phyloP scores from a whole-genome alignment of 2,888 invertebrate species.

The Leptopilina myrica region DNA sequence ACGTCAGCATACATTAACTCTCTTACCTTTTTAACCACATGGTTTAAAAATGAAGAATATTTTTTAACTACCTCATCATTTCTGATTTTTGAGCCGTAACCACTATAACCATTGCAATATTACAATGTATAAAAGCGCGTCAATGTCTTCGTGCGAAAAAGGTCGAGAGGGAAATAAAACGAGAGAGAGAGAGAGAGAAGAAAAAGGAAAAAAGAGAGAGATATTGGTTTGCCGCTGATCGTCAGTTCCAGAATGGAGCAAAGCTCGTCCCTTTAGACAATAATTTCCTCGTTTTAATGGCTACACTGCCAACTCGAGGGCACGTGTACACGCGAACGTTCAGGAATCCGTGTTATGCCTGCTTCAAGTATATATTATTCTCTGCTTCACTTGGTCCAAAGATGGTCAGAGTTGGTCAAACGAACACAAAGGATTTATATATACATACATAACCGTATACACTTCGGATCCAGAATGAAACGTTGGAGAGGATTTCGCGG shows the following conservation, averaged over 20 bases:
- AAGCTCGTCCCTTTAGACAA: slow-evolving; percentile 45
- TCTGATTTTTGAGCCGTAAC: slow-evolving; percentile 31
- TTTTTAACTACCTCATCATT: slow-evolving; percentile 28
- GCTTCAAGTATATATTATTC: slow-evolving; percentile 13
- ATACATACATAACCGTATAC: not conserved
- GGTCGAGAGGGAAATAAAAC: not conserved
- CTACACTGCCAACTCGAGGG: slow-evolving; percentile 49
- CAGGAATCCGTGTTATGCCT: slow-evolving; percentile 50
- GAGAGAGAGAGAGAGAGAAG: too few species aligned
- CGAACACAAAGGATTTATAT: not conserved
- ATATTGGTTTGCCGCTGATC: slow-evolving; percentile 29
- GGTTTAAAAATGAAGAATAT: slow-evolving; percentile 27
- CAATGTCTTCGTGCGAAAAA: slow-evolving; percentile 32
- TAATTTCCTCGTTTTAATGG: slow-evolving; percentile 52
- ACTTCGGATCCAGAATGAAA: not conserved
- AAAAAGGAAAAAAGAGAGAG: too few species aligned
- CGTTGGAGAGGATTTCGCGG: slow-evolving; percentile 41
- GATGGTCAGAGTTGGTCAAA: not conserved
- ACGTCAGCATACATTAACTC: not conserved
- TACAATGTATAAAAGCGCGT: slow-evolving; percentile 2
- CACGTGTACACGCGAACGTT: slow-evolving; percentile 51
- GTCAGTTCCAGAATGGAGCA: slow-evolving; percentile 31
- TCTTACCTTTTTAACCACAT: not conserved
- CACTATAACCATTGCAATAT: not conserved
- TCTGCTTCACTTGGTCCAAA: not conserved